Base-by-base conservation (phyloP, 2,797 vertebrate species). In the Chelon labrosus region DNA sequence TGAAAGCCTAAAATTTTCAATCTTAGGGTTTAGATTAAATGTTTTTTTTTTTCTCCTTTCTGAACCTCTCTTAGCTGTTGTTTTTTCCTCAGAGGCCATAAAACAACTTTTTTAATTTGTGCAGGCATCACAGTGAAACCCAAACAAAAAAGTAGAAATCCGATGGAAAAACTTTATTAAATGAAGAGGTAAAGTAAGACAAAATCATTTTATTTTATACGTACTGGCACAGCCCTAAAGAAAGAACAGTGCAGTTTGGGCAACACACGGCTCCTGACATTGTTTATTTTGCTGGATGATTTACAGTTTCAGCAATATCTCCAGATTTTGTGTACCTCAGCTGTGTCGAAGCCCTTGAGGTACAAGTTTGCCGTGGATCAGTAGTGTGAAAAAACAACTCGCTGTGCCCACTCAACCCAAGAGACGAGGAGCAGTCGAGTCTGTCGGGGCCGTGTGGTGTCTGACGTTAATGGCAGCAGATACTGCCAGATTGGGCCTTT, bases 401-500 rank as follows among this genome's bases (percentile, higher is more conserved):
- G 17, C 84, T 85, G 81, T 83, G 75, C 77, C 55, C 69, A 59
- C 56, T 88, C 77, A 79, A 68, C 71, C 85, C 54, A 71, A 79
- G 76, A 83, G 75, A 75, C 83, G 77, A 74, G 42, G 77, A 80
- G 74, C 77, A 82, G 78, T 68, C 2, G 37, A 61, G 60, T 83
- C 79, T 83, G 73, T 65, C 65, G 38, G 60, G 70, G 71, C 71
- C 57, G 49, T 69, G 60, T 84, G 80, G 56, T 27, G 70, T 70
- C 44, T 70, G 56, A 66, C 57, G 47, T 57, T 68, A 62, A 75
- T 3, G 17, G 54, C 25, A 42, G 41, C 50, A 61, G 31, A 60
- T 27, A 12, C 35, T 53, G 57, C 46, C 69, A 53, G 22, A 27
- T 31, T 27, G 27, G 65, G 47, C 25, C 44, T 76, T 68, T 51